These are phyloP conservation scores for Nasonia oneida DNA, from an alignment of 2,888 invertebrate genomes.

Conservation along the genomic window DNA sequence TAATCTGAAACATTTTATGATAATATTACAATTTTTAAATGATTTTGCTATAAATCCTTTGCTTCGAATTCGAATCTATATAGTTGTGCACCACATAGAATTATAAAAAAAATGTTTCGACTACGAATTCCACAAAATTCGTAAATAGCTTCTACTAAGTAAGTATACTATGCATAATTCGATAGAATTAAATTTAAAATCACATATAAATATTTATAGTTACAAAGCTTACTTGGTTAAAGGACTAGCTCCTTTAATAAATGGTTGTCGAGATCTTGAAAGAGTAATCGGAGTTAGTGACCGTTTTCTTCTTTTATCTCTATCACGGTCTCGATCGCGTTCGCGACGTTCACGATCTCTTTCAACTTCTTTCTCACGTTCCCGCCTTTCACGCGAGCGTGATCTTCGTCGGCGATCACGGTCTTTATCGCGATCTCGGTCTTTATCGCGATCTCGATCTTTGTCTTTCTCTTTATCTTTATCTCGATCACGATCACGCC, in stretches of 20 bases:
- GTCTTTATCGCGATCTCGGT: background rate
- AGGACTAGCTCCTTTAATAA: slow-evolving; percentile 78
- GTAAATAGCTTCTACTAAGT: too few species aligned
- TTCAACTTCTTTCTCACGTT: background rate
- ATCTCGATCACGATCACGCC: background rate
- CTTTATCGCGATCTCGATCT: slow-evolving; percentile 2
- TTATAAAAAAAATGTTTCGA: too few species aligned
- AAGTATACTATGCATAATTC: too few species aligned
- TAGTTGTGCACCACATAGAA: too few species aligned
- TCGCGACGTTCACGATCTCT: slow-evolving; percentile 67
- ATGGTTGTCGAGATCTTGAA: slow-evolving; percentile 78
- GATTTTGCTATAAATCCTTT: too few species aligned
- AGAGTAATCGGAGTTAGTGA: slow-evolving; percentile 77
- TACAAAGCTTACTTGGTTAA: slow-evolving; percentile 76
- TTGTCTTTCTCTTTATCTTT: background rate
- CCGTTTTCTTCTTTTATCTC: slow-evolving; percentile 79
- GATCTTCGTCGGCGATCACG: background rate
- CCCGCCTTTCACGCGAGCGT: background rate
- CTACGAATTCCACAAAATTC: too few species aligned
- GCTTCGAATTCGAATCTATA: too few species aligned
- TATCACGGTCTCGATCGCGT: slow-evolving; percentile 74
- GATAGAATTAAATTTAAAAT: too few species aligned
- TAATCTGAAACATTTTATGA: too few species aligned
- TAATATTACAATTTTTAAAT: too few species aligned
- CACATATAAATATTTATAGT: slow-evolving; percentile 11